Percentiles rank a stretch among this genome's conserved stretches.
phyloP scores from a whole-genome alignment of 2,888 invertebrate genomes.

The Galeopsomyia nigrocyanea region DNA sequence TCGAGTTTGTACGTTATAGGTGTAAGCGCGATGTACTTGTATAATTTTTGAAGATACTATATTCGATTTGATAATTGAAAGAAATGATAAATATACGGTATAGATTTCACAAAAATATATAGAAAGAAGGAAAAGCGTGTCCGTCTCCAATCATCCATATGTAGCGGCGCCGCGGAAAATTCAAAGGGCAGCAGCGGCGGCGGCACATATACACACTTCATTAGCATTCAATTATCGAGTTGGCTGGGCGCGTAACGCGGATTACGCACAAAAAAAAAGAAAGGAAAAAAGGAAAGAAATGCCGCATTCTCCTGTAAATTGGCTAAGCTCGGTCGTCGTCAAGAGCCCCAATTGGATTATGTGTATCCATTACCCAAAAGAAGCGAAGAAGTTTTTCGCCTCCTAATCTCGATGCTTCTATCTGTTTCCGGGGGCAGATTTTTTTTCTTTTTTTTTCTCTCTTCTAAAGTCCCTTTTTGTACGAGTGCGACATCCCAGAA shows the following conservation, averaged over 20 bases:
- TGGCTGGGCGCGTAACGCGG: neutral
- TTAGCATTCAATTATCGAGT: slow-evolving; percentile 37
- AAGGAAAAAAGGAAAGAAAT: neutral
- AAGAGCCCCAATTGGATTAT: slow-evolving; percentile 66
- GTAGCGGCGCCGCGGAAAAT: too few relatives aligned
- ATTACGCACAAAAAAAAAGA: neutral
- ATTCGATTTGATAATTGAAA: too few relatives aligned
- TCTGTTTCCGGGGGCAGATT: slow-evolving; percentile 36
- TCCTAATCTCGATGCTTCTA: slow-evolving; percentile 47
- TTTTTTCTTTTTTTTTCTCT: slow-evolving; percentile 38
- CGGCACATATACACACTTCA: slow-evolving; percentile 1
- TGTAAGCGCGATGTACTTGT: too few relatives aligned
- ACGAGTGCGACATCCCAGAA: neutral
- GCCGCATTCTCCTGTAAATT: slow-evolving; percentile 46
- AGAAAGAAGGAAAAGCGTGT: too few relatives aligned
- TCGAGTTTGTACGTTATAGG: too few relatives aligned
- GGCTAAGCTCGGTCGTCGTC: slow-evolving; percentile 37
- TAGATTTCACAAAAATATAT: too few relatives aligned
- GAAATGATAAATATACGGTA: too few relatives aligned
- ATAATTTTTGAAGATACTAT: too few relatives aligned
- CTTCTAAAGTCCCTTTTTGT: too few relatives aligned
- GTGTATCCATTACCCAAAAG: slow-evolving; percentile 68
- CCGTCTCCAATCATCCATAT: too few relatives aligned
- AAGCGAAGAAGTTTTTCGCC: neutral
- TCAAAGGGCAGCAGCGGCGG: too few relatives aligned